These are phyloP conservation scores for Drosophila quinaria DNA, from an alignment of 2,888 invertebrate genomes.

Conservation along the genomic window DNA sequence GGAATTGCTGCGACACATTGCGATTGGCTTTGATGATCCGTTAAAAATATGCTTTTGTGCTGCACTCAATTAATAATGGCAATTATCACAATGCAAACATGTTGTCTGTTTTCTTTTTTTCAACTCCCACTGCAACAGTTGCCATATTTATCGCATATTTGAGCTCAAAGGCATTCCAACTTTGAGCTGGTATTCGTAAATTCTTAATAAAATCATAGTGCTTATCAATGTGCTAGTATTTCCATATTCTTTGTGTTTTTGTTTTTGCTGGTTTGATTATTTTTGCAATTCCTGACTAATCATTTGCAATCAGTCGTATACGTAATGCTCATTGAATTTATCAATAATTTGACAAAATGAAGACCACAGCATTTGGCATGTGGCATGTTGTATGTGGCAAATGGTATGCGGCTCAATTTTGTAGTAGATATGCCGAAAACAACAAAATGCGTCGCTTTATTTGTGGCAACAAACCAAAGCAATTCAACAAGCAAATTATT, in stretches of 20 bases:
- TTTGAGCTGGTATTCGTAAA: slow-evolving; percentile 39
- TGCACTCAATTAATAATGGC: slow-evolving; percentile 65
- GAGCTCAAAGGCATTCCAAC: slow-evolving; percentile 67
- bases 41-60: slow-evolving; percentile 73
- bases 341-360: slow-evolving; percentile 43
- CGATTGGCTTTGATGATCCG: slow-evolving; percentile 30
- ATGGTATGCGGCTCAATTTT: slow-evolving; percentile 19
- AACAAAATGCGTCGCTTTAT: slow-evolving; percentile 32
- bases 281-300: slow-evolving; percentile 21
- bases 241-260: neutral
- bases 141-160: slow-evolving; percentile 37
- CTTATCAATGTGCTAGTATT: neutral
- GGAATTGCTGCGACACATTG: neutral
- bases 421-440: slow-evolving; percentile 32
- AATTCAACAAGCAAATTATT: slow-evolving; percentile 70
- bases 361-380: slow-evolving; percentile 27
- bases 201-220: slow-evolving; percentile 22
- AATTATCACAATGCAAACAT: slow-evolving; percentile 62
- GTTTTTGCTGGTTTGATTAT: slow-evolving; percentile 6
- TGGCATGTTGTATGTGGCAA: slow-evolving; percentile 12
- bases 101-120: slow-evolving; percentile 8
- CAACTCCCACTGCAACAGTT: neutral
- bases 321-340: slow-evolving; percentile 52
- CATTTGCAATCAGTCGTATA: slow-evolving; percentile 25
- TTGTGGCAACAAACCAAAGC: slow-evolving; percentile 51